These are phyloP conservation scores for Pseudorectes ferrugineus DNA, from an alignment of 2,113 vertebrate genomes.

Conservation along the genomic window DNA sequence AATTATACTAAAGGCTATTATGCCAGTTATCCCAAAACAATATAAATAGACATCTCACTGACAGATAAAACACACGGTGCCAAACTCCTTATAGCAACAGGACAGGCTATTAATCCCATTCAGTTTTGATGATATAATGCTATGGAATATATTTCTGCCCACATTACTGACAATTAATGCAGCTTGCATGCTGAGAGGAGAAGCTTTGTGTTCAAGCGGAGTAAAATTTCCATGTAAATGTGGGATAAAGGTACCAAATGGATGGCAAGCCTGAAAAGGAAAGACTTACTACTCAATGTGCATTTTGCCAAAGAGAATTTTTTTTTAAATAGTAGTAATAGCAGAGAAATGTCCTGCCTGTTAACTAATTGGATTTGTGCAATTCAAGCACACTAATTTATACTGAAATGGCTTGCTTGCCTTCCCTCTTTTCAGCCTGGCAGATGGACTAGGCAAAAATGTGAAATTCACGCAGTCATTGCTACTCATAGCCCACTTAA, in stretches of 20 bases:
- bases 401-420: slow-evolving; percentile 14
- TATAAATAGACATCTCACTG: slow-evolving; percentile 19
- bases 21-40: slow-evolving; percentile 7
- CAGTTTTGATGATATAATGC: slow-evolving; percentile 42
- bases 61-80: slow-evolving; percentile 40
- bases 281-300: slow-evolving; percentile 28
- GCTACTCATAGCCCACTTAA: slow-evolving; percentile 52
- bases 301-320: background rate
- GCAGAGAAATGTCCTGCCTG: slow-evolving; percentile 36
- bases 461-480: slow-evolving; percentile 53
- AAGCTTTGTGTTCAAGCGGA: slow-evolving; percentile 45
- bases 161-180: slow-evolving; percentile 53
- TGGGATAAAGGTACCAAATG: slow-evolving; percentile 51
- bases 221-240: slow-evolving; percentile 67
- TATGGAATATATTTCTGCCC: slow-evolving; percentile 47
- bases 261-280: slow-evolving; percentile 50
- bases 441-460: slow-evolving; percentile 63
- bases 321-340: slow-evolving; percentile 45
- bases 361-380: slow-evolving; percentile 49
- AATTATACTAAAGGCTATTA: slow-evolving; percentile 29
- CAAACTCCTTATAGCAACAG: slow-evolving; percentile 39
- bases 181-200: slow-evolving; percentile 29
- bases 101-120: slow-evolving; percentile 48
- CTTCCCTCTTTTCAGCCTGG: slow-evolving; percentile 34
- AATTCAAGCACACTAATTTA: slow-evolving; percentile 33